Conservation (phyloP, 1,140 invertebrate genomes). For the Lerema accius region DNA sequence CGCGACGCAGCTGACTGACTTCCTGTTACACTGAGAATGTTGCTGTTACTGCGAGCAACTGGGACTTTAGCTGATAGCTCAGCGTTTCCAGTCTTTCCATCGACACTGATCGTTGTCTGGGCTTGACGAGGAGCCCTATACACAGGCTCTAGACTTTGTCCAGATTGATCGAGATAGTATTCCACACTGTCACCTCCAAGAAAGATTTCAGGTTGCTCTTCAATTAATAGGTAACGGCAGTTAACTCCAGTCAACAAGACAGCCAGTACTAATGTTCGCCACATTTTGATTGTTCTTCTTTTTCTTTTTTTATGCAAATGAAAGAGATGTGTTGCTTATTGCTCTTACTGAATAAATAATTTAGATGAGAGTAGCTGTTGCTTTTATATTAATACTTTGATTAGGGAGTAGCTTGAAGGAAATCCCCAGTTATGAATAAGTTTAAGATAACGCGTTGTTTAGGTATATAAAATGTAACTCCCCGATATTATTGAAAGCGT, state of each 20-base stretch:
- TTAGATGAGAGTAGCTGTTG: too few relatives aligned
- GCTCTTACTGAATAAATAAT: too few relatives aligned
- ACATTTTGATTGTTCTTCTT: background rate
- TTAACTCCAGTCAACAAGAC: slow-evolving; percentile 4
- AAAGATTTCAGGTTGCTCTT: slow-evolving; percentile 5
- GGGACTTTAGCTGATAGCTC: background rate
- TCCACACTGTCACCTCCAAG: background rate
- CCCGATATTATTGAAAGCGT: too few relatives aligned
- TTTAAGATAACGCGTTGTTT: too few relatives aligned
- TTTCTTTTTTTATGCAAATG: too few relatives aligned
- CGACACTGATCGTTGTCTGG: background rate
- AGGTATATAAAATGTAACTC: too few relatives aligned
- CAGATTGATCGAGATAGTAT: slow-evolving; percentile 2
- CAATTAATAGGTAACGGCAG: slow-evolving; percentile 2
- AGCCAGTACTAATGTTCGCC: background rate
- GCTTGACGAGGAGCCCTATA: background rate
- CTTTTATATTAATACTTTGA: too few relatives aligned
- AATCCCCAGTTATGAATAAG: too few relatives aligned
- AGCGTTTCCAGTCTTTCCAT: background rate
- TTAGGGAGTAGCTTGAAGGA: too few relatives aligned
- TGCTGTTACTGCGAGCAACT: background rate
- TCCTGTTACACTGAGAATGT: background rate
- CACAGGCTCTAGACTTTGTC: background rate
- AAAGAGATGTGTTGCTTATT: too few relatives aligned
- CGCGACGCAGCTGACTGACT: background rate